Evolutionary conservation across 2,888 invertebrate species (phyloP), one percentile per base, ranked within the genome.

Genomic region (Sminthurides aquaticus): DNA sequence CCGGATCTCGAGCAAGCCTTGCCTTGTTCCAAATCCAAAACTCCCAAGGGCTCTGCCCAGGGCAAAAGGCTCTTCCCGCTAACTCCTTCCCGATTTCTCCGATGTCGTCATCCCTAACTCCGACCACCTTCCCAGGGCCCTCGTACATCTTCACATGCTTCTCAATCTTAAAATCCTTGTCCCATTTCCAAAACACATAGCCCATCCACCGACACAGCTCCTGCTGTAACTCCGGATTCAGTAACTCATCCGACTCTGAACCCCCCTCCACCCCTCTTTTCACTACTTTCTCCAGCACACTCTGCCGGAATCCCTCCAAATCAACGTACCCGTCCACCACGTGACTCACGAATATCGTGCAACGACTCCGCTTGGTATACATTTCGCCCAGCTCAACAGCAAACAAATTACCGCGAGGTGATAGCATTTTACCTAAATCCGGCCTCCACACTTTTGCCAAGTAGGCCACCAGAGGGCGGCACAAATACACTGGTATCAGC

Each of bases 141-240:
- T 54, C 27, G 34, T 61, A 65, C 8, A 49, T 8, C 24, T 65
- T 65, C 18, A 65, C 43, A 43, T 65, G 65, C 18, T 65, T 57
- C 24, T 65, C 57, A n/a, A 65, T 65, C n/a, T 57, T 27, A 57
- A 65, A 65, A 26, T 60, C 27, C 34, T 49, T 20, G 2, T 60
- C 65, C 60, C 61, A 65, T 15, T 57, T 11, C 65, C 65, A 65
- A 49, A 60, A 65, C 22, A 60, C 18, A 24, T 60, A 65, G 11
- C 65, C 65, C 1, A 56, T 11, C 60, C 60, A 65, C 15, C 27
- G 49, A 1, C 55, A 48, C 5, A 65, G 29, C 1, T 27, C 28
- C 60, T 65, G 65, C 27, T 57, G 48, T 2, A 65, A 29, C 54
- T 65, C 65, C 2, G 65, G 65, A 57, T 58, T 64, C 26, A 24